Evolutionary conservation across 2,797 vertebrate genomes (phyloP).

Genomic region (Acanthurus tractus): DNA sequence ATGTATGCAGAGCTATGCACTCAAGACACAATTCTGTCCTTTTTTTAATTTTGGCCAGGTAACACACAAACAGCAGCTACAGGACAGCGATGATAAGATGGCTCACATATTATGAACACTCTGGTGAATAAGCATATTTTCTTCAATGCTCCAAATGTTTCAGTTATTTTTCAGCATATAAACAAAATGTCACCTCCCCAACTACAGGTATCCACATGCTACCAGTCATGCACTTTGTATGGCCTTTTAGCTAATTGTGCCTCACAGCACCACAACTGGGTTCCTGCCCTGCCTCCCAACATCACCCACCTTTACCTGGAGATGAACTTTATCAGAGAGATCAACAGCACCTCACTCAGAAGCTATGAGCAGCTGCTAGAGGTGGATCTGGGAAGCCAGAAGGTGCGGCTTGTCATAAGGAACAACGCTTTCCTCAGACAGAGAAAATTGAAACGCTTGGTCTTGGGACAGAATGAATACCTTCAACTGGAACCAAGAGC

Average conservation of each 20-base stretch:
- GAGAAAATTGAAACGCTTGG: constrained; percentile 80
- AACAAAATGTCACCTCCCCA: not conserved
- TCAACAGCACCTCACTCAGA: constrained; percentile 84
- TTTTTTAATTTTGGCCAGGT: too few relatives aligned
- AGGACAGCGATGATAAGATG: too few relatives aligned
- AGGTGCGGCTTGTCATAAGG: constrained; percentile 72
- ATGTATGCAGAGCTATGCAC: too few relatives aligned
- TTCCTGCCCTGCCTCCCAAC: constrained; percentile 84
- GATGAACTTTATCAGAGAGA: constrained; percentile 82
- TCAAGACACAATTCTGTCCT: too few relatives aligned
- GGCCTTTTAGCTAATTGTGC: constrained; percentile 65
- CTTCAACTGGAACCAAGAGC: constrained; percentile 84
- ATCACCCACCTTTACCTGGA: constrained; percentile 81
- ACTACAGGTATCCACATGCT: constrained; percentile 56
- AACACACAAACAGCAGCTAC: too few relatives aligned
- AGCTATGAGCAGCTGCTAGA: constrained; percentile 73
- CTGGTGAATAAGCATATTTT: not conserved
- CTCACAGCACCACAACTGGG: constrained; percentile 54
- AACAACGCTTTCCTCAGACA: constrained; percentile 87
- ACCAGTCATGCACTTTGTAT: constrained; percentile 68
- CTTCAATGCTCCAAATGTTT: not conserved
- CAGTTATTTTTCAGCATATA: not conserved
- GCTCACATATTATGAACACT: too few relatives aligned
- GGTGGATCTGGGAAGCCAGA: constrained; percentile 82
- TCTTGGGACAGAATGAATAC: constrained; percentile 75